Conservation (phyloP, 2,113 vertebrate species). For the Callipepla squamata region DNA sequence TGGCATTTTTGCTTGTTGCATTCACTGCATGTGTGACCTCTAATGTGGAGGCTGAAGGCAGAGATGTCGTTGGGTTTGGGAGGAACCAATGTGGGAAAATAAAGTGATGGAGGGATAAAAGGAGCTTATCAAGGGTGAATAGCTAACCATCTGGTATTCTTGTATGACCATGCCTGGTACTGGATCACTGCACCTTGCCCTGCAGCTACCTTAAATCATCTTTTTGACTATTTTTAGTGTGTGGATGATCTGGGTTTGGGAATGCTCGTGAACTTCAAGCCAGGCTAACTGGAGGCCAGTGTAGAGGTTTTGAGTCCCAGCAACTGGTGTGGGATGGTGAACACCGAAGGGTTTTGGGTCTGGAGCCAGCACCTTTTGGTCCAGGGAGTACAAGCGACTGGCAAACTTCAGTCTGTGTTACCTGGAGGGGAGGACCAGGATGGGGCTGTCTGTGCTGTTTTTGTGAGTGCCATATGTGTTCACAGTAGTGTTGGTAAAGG, state of each 20-base stretch:
- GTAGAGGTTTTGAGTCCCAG: background rate
- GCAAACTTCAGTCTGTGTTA: background rate
- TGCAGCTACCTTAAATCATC: background rate
- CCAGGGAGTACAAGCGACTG: background rate
- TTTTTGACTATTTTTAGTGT: background rate
- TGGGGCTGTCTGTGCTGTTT: background rate
- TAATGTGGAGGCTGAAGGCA: background rate
- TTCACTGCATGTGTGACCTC: background rate
- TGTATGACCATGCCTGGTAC: background rate
- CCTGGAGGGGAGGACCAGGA: background rate
- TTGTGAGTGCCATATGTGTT: background rate
- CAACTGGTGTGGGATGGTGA: background rate
- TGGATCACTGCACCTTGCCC: accelerated
- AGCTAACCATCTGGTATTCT: background rate
- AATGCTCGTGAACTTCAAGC: background rate
- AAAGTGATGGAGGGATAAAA: background rate
- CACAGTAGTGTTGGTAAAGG: background rate
- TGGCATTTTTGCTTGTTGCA: background rate
- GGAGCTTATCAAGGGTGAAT: accelerated
- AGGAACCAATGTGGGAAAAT: background rate
- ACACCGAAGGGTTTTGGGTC: background rate
- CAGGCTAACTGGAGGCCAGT: background rate
- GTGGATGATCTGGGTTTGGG: background rate
- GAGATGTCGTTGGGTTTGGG: background rate
- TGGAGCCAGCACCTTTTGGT: background rate